Evolutionary conservation across 2,113 vertebrate species (phyloP).

Genomic region (Arvicanthis niloticus): DNA sequence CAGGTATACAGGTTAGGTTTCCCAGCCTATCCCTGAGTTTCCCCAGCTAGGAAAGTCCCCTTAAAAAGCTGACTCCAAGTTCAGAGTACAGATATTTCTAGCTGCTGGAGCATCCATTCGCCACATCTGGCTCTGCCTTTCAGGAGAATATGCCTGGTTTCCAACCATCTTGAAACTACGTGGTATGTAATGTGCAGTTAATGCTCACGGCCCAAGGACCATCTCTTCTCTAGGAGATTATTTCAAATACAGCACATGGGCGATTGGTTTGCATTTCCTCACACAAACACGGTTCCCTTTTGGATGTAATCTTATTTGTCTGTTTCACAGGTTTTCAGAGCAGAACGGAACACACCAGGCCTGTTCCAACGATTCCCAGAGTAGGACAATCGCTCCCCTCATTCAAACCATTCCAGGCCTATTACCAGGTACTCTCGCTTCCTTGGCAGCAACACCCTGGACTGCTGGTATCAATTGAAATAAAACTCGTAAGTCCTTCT

Average conservation of each 20-base stretch:
- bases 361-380: background rate
- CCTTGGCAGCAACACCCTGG: background rate
- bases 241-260: background rate
- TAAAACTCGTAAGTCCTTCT: conserved; percentile 49
- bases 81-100: conserved; percentile 24
- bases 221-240: conserved; percentile 37
- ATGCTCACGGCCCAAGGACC: background rate
- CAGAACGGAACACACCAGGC: conserved; percentile 9
- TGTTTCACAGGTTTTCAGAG: conserved; percentile 15
- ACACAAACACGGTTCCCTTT: background rate
- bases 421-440: conserved; percentile 21
- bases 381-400: background rate
- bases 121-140: background rate
- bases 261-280: conserved; percentile 52
- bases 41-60: background rate
- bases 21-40: background rate
- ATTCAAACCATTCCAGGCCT: conserved; percentile 21
- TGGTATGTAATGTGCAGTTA: conserved; percentile 25
- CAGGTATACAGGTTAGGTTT: background rate
- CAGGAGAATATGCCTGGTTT: conserved; percentile 5
- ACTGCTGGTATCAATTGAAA: conserved; percentile 39
- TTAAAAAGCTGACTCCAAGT: background rate
- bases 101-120: background rate
- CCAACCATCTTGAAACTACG: background rate
- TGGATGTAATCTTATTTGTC: conserved; percentile 1